A percentile compares a stretch with the other conserved stretches of the same genome.
Evolutionary conservation across 2,797 vertebrate genomes (phyloP).

Genomic region (Paratrypauchen microcephalus): DNA sequence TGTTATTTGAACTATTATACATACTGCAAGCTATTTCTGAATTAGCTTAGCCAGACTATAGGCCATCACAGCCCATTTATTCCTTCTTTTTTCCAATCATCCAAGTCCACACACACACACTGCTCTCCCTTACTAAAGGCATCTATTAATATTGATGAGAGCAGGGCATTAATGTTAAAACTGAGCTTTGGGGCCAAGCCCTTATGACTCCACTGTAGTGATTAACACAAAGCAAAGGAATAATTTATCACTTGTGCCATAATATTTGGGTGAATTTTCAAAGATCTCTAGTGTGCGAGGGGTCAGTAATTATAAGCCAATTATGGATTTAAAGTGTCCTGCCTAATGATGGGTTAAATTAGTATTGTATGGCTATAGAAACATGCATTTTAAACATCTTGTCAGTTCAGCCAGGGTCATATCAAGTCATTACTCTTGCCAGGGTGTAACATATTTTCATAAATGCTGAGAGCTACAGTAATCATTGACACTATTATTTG

Average conservation of each 20-base stretch:
- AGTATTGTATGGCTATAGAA: slow-evolving; percentile 68
- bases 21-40: slow-evolving; percentile 6
- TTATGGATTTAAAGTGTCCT: slow-evolving; percentile 74
- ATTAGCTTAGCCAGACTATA: not conserved
- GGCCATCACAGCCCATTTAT: slow-evolving; percentile 15
- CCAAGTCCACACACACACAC: slow-evolving; percentile 18
- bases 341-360: slow-evolving; percentile 75
- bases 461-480: slow-evolving; percentile 33
- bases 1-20: not conserved
- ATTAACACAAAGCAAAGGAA: slow-evolving; percentile 81
- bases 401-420: slow-evolving; percentile 70
- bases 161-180: slow-evolving; percentile 80
- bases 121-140: slow-evolving; percentile 62
- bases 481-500: slow-evolving; percentile 2
- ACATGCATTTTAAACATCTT: slow-evolving; percentile 72
- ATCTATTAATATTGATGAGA: slow-evolving; percentile 81
- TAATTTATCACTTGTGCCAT: slow-evolving; percentile 76
- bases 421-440: slow-evolving; percentile 65
- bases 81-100: slow-evolving; percentile 6
- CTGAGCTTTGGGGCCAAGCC: slow-evolving; percentile 75
- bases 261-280: slow-evolving; percentile 67
- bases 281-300: slow-evolving; percentile 64
- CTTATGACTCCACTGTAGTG: slow-evolving; percentile 77
- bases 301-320: slow-evolving; percentile 76
- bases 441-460: slow-evolving; percentile 46